Conservation (phyloP, 2,888 invertebrate species). For the Teleogryllus oceanicus region DNA sequence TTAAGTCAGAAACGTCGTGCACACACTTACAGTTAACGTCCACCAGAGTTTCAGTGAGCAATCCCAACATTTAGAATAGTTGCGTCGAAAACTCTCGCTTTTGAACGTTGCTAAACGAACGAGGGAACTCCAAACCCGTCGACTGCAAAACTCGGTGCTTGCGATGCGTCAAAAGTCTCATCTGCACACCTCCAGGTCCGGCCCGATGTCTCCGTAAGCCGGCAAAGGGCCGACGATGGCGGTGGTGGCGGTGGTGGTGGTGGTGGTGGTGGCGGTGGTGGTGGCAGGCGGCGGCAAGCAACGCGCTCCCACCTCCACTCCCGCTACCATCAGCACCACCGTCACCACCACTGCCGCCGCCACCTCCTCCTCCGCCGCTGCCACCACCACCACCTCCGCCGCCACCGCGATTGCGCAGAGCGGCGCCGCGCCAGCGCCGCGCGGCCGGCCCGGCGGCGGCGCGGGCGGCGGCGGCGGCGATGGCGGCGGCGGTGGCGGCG, state of each 20-base stretch:
- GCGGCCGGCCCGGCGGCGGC: not conserved
- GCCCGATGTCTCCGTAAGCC: not conserved
- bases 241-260: not conserved
- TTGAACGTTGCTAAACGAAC: too few relatives aligned
- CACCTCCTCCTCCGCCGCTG: not conserved
- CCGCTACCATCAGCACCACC: not conserved
- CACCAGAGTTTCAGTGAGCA: too few relatives aligned
- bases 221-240: not conserved
- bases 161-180: too few relatives aligned
- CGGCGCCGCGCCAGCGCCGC: constrained; percentile 9
- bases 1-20: too few relatives aligned
- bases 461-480: not conserved
- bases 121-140: too few relatives aligned
- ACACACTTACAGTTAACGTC: too few relatives aligned
- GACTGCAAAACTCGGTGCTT: too few relatives aligned
- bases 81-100: too few relatives aligned
- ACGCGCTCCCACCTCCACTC: not conserved
- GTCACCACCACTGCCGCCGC: not conserved
- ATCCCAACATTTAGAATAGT: too few relatives aligned
- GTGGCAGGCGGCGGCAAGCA: not conserved
- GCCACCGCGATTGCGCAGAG: constrained; percentile 6
- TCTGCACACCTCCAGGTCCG: too few relatives aligned
- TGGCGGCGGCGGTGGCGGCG: not conserved
- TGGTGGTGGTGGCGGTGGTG: not conserved
- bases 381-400: not conserved